Evolutionary conservation across 2,113 vertebrate genomes (phyloP).

Genomic region (Thryonomys swinderianus): DNA sequence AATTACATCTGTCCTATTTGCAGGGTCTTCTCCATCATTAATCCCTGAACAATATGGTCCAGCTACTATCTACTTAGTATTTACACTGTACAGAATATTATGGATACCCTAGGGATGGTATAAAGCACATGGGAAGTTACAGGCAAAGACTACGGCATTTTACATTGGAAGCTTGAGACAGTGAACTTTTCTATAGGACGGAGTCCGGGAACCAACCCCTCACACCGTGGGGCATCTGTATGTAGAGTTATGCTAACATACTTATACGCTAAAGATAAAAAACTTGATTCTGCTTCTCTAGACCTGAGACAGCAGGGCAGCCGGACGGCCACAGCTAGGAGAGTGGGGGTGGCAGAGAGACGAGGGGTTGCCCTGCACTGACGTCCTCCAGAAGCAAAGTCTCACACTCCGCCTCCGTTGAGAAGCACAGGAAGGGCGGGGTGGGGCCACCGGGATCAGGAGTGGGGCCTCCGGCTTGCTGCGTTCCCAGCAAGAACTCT

Average conservation of each 20-base stretch:
- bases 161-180: background rate
- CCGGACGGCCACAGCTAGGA: background rate
- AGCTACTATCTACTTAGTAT: too few species aligned
- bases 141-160: background rate
- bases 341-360: background rate
- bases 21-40: background rate
- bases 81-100: background rate
- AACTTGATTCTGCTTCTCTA: background rate
- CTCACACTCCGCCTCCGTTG: background rate
- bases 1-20: background rate
- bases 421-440: slow-evolving; percentile 15
- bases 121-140: background rate
- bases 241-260: background rate
- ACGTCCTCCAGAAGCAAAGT: background rate
- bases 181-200: background rate
- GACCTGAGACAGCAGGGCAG: background rate
- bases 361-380: background rate
- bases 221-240: background rate
- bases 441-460: background rate
- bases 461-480: background rate
- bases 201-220: background rate
- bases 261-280: background rate
- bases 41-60: background rate
- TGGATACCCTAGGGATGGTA: background rate
- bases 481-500: slow-evolving; percentile 25